These are phyloP conservation scores for Ianthella basta DNA, from an alignment of 37 sponge, comb jelly and placozoan genomes.

Conservation along the genomic window DNA sequence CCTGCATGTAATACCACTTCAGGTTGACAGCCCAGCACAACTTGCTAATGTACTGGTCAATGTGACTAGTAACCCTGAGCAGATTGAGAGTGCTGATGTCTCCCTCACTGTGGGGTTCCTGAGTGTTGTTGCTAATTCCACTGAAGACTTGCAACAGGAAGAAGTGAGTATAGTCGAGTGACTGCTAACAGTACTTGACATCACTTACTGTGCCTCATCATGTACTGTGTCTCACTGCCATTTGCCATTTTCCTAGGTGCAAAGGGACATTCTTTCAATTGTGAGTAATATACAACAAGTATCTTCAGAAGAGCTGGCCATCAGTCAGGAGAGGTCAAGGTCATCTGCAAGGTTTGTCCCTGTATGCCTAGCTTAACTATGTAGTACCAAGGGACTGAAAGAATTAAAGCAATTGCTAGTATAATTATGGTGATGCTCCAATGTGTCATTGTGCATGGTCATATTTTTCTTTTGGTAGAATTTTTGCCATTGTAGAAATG, in stretches of 20 bases:
- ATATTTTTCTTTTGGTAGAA: too few species aligned
- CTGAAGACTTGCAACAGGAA: slow-evolving; percentile 3
- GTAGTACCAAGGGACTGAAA: too few species aligned
- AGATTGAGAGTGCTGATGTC: slow-evolving; percentile 6
- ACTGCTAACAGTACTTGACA: too few species aligned
- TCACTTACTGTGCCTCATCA: too few species aligned
- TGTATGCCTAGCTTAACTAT: too few species aligned
- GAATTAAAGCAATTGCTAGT: too few species aligned
- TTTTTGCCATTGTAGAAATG: too few species aligned
- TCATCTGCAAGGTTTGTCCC: slow-evolving; percentile 42
- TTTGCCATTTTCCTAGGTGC: slow-evolving; percentile 30
- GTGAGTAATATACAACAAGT: slow-evolving; percentile 49
- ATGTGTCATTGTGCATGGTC: too few species aligned
- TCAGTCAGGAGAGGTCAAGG: slow-evolving; percentile 36
- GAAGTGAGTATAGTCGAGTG: slow-evolving; percentile 38
- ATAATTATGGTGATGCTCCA: too few species aligned
- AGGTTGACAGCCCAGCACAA: not conserved
- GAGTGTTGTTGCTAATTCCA: not conserved
- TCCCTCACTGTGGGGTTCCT: not conserved
- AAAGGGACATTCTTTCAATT: not conserved
- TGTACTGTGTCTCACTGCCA: too few species aligned
- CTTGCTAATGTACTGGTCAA: not conserved
- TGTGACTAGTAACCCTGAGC: not conserved
- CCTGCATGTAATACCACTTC: not conserved
- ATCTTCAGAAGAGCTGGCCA: slow-evolving; percentile 1